These are phyloP conservation scores for Rhamnusium bicolor DNA, from an alignment of 2,888 invertebrate species.

Conservation along the genomic window DNA sequence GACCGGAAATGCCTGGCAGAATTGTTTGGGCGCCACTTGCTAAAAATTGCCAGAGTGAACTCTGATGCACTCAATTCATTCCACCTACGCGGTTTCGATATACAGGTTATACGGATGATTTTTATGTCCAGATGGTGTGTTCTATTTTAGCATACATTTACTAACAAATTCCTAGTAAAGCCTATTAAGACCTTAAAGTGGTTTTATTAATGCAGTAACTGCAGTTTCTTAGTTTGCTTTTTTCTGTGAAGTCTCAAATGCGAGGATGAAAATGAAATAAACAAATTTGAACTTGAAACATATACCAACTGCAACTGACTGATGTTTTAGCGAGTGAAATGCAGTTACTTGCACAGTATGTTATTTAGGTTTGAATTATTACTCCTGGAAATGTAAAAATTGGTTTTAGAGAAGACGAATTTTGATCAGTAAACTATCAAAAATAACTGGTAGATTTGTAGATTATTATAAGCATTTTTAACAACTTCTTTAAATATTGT, in stretches of 20 bases:
- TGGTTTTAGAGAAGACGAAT: too few species aligned
- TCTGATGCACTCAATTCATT: conserved; percentile 44
- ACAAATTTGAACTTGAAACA: neutral
- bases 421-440: too few species aligned
- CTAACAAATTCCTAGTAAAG: conserved; percentile 6
- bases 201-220: neutral
- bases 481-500: too few species aligned
- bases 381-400: too few species aligned
- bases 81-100: conserved; percentile 21
- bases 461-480: too few species aligned
- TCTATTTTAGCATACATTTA: conserved; percentile 15
- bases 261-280: neutral
- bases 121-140: conserved; percentile 15
- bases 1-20: conserved; percentile 47
- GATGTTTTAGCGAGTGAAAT: too few species aligned
- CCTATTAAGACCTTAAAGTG: conserved; percentile 6
- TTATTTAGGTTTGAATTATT: too few species aligned
- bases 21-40: conserved; percentile 53
- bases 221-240: neutral
- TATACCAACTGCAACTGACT: too few species aligned
- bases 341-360: too few species aligned
- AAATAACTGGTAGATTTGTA: too few species aligned
- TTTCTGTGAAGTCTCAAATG: neutral
- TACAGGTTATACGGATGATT: conserved; percentile 21
- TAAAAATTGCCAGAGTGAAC: conserved; percentile 49